Evolutionary conservation across 2,888 invertebrate species (phyloP).

Genomic region (Machimus atricapillus): DNA sequence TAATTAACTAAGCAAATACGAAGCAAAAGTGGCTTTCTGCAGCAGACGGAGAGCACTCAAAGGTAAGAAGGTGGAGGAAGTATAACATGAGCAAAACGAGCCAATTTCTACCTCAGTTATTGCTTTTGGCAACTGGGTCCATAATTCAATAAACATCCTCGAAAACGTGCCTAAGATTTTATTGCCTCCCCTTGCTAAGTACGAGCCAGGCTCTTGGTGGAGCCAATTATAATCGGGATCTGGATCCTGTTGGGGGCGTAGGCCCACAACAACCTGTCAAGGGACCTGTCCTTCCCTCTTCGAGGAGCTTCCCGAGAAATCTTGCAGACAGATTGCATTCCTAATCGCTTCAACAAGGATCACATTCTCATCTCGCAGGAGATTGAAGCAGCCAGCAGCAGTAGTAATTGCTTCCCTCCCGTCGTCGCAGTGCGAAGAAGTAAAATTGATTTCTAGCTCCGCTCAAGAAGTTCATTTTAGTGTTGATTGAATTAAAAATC

Average conservation of each 20-base stretch:
- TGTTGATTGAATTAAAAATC: neutral
- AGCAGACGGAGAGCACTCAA: neutral
- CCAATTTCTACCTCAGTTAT: neutral
- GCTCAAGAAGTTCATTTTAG: neutral
- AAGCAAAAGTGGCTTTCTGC: neutral
- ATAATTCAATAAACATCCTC: neutral
- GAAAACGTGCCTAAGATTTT: neutral
- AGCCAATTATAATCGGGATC: neutral
- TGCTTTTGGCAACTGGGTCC: neutral
- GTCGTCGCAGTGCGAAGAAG: neutral
- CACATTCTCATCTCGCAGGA: neutral
- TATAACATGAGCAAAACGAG: neutral
- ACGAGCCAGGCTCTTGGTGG: neutral
- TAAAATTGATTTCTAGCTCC: neutral
- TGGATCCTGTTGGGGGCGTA: neutral
- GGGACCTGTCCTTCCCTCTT: neutral
- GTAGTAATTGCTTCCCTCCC: neutral
- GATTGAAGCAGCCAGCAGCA: neutral
- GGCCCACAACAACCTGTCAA: neutral
- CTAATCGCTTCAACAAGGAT: neutral
- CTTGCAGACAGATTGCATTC: neutral
- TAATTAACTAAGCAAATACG: neutral
- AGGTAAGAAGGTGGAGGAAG: neutral
- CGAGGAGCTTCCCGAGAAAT: neutral
- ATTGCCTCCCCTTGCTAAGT: neutral